Evolutionary conservation across 2,888 invertebrate genomes (phyloP).

Genomic region (Drosophila prolongata): DNA sequence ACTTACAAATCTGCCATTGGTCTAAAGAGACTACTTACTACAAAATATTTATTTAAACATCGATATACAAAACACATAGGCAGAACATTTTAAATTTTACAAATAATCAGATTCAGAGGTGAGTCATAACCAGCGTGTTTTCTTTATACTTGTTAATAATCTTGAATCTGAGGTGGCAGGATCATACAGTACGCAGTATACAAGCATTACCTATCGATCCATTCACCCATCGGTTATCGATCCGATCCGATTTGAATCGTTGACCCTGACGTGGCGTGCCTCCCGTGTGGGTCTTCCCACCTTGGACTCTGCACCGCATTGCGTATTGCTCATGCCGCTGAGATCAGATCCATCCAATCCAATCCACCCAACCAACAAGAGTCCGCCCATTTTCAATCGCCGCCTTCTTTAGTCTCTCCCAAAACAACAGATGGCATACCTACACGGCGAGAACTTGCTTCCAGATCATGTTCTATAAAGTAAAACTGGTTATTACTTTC

Average conservation of each 20-base stretch:
- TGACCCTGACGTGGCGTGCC: conserved; percentile 32
- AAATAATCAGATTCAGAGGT: too few species aligned
- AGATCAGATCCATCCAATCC: conserved; percentile 9
- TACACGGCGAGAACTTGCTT: conserved; percentile 4
- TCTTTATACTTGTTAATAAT: not conserved
- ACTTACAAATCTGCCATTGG: too few species aligned
- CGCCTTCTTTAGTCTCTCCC: conserved; percentile 19
- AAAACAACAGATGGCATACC: conserved; percentile 24
- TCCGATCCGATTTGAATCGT: conserved; percentile 25
- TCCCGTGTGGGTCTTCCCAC: conserved; percentile 38
- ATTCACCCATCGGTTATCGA: conserved; percentile 8
- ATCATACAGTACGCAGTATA: not conserved
- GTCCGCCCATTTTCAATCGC: conserved; percentile 7
- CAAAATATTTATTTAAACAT: too few species aligned
- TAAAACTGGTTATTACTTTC: too few species aligned
- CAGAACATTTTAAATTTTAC: too few species aligned
- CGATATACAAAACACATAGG: too few species aligned
- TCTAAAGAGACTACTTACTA: too few species aligned
- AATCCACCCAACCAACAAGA: conserved; percentile 13
- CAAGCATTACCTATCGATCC: conserved; percentile 10
- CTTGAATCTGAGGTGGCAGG: not conserved
- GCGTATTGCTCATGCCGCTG: conserved; percentile 46
- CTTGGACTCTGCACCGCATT: conserved; percentile 61
- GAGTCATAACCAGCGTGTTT: not conserved
- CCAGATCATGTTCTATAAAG: too few species aligned